phyloP scores from a whole-genome alignment of 2,113 vertebrate genomes.

The Artemisiospiza belli region DNA sequence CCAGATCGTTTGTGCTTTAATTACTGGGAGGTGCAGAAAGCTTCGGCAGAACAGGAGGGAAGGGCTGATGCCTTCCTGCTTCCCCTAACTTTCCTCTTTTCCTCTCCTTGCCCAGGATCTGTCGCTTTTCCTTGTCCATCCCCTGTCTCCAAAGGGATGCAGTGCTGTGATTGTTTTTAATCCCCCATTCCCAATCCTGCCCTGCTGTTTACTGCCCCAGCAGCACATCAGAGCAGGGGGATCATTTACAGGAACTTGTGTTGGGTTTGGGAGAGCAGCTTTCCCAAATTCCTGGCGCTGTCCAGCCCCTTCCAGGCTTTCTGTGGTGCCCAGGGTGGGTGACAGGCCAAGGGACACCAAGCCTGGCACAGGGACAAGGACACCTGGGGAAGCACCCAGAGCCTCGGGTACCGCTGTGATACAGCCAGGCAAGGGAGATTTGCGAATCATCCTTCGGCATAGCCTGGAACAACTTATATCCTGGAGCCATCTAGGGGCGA shows the following conservation, averaged over 20 bases:
- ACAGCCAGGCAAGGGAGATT: neutral
- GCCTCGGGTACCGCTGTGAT: neutral
- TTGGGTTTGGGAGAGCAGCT: neutral
- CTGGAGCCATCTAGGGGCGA: constrained; percentile 69
- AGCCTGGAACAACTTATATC: constrained; percentile 60
- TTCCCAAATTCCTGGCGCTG: neutral
- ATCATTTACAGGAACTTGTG: neutral
- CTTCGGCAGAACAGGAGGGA: neutral
- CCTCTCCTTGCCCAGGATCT: neutral
- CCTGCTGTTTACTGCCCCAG: rapidly evolving
- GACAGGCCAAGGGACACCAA: rapidly evolving
- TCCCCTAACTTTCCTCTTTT: neutral
- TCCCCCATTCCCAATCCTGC: rapidly evolving
- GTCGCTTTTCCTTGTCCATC: neutral
- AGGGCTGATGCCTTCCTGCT: neutral
- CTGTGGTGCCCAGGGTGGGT: neutral
- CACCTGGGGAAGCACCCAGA: neutral
- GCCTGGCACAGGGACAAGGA: rapidly evolving
- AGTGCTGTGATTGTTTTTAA: rapidly evolving
- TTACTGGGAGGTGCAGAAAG: neutral
- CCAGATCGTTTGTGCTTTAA: constrained; percentile 5
- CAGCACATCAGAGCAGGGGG: neutral
- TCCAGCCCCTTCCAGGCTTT: neutral
- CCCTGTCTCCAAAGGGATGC: neutral
- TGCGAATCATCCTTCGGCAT: neutral